Evolutionary conservation across 1,140 invertebrate species (phyloP).

Genomic region (Calycopis cecrops): DNA sequence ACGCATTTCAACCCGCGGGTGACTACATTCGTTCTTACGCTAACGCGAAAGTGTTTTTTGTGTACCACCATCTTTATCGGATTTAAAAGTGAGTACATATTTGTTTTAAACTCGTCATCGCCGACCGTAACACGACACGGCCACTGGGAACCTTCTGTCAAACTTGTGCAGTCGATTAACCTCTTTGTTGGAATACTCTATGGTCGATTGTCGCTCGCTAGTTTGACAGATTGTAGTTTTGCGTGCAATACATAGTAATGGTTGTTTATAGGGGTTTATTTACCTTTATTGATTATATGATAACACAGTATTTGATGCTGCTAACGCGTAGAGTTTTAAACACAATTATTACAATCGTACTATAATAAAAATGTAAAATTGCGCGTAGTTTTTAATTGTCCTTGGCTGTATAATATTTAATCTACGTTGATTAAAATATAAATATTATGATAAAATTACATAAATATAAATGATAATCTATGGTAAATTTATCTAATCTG

Average conservation of each 20-base stretch:
- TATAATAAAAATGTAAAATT: constrained; percentile 1
- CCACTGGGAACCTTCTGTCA: constrained; percentile 13
- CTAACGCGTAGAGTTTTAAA: constrained; percentile 9
- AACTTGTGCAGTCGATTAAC: constrained; percentile 14
- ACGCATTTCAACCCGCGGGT: constrained; percentile 35
- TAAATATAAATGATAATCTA: neutral
- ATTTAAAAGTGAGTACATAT: constrained; percentile 42
- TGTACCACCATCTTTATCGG: constrained; percentile 26
- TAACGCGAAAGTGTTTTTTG: constrained; percentile 48
- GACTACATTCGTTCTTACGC: constrained; percentile 24
- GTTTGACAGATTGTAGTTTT: constrained; percentile 27
- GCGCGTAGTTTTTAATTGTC: constrained; percentile 1
- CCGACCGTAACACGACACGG: constrained; percentile 21
- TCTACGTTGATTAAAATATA: neutral
- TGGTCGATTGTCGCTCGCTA: constrained; percentile 16
- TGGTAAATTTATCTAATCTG: constrained; percentile 2
- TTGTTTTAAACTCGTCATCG: constrained; percentile 14
- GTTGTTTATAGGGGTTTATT: constrained; percentile 35
- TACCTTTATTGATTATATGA: constrained; percentile 32
- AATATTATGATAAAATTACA: neutral
- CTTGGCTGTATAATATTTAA: neutral
- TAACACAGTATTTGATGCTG: constrained; percentile 21
- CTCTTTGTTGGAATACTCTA: constrained; percentile 1
- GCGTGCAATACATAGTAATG: constrained; percentile 27
- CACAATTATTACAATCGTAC: neutral